Evolutionary conservation across 1,140 invertebrate species (phyloP), one percentile per base, ranked within the genome.

Genomic region (Patella vulgata): DNA sequence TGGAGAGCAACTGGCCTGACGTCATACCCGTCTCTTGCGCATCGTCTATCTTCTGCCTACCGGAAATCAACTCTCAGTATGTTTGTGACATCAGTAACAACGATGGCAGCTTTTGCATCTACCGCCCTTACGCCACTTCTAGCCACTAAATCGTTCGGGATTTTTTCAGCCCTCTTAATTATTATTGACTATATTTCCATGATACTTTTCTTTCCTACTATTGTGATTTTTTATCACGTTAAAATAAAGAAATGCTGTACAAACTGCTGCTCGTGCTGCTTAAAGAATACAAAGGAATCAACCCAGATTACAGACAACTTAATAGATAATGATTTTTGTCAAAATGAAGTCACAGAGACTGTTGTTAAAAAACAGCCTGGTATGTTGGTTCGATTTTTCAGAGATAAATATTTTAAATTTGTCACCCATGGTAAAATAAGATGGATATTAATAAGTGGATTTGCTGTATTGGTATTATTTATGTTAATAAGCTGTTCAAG

Each of bases 31-130:
- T 61, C 58, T 27, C 44, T 71, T 21, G 73, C 71, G 1, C 71
- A 80, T 50, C 63, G 79, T n/a, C 66, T 81, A 11, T 76, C 71
- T 3, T 70, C 75, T 43, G 70, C 69, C 52, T 81, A 77, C 68
- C 55, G 71, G 30, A 71, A 70, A 50, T 71, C 79, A 8, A 71
- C 73, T 1, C 65, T 74, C 39, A 72, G 71, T 11, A 81, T 78
- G 52, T 71, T 81, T 51, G 66, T 78, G 11, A 79, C 77, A 14
- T 81, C 79, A 28, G n/a, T 78, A 4, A 81, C 79, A 12, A 81
- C 79, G 1, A 74, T 71, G 60, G 44, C 62, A 17, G 80, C 80
- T 2, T 82, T 82, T 62, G 43, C 73, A 14, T 68, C 72, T 17
- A 77, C 68, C 44, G 73, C 63, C 0, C 44, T 73, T 8, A 76